A percentile compares a stretch with the other conserved stretches of the same genome.
These are phyloP conservation scores for Zoanthus sansibaricus DNA, from an alignment of 92 coral and sea anemone genomes.

Conservation along the genomic window DNA sequence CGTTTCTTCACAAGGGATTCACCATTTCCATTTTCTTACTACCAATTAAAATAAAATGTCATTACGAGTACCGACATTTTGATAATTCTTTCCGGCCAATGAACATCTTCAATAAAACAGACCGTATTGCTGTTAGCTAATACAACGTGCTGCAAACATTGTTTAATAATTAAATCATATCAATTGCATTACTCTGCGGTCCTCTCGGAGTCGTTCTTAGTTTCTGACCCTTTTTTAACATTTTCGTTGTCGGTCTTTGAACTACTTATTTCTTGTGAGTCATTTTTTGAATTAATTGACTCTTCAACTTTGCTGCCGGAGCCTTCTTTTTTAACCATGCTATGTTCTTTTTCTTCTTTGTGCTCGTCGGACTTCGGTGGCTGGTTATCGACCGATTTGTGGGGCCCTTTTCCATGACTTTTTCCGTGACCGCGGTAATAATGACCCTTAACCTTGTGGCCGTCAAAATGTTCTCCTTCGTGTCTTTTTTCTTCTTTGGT, in stretches of 20 bases:
- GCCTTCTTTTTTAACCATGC: neutral
- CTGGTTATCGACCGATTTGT: slow-evolving; percentile 34
- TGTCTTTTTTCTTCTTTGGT: slow-evolving; percentile 5
- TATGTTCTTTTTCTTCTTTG: slow-evolving; percentile 20
- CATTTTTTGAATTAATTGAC: slow-evolving; percentile 17
- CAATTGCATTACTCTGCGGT: neutral
- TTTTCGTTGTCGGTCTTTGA: neutral
- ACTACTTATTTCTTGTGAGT: neutral
- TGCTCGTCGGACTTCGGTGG: slow-evolving; percentile 35
- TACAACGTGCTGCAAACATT: neutral
- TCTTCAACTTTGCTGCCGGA: slow-evolving; percentile 5
- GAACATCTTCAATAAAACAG: neutral
- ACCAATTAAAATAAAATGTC: neutral
- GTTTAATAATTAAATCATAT: neutral
- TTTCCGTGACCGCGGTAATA: slow-evolving; percentile 33
- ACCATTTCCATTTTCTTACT: neutral
- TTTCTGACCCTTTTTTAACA: slow-evolving; percentile 5
- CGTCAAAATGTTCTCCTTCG: slow-evolving; percentile 35
- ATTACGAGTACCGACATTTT: neutral
- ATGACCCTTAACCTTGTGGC: slow-evolving; percentile 35
- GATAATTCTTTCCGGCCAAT: neutral
- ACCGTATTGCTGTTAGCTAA: slow-evolving; percentile 13
- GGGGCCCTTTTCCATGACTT: slow-evolving; percentile 35
- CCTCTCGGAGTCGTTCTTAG: slow-evolving; percentile 18
- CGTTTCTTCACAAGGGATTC: neutral